Evolutionary conservation across 2,113 vertebrate species (phyloP).

Genomic region (Coturnix japonica): DNA sequence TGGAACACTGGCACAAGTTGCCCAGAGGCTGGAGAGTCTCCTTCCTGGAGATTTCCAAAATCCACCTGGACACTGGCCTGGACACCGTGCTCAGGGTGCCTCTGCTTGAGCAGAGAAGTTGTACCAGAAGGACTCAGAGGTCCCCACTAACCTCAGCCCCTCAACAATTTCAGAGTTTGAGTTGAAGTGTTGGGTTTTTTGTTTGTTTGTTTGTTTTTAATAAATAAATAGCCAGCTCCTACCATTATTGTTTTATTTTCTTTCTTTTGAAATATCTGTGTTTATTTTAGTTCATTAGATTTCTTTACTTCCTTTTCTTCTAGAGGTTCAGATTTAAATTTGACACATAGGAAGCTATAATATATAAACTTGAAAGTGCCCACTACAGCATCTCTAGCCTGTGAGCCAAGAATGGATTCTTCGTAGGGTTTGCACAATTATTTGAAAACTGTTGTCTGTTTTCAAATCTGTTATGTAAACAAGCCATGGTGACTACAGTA

Average conservation of each 20-base stretch:
- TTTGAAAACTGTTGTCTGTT: neutral
- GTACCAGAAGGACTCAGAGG: neutral
- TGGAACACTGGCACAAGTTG: no score
- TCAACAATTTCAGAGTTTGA: neutral
- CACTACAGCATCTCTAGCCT: neutral
- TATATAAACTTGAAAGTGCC: neutral
- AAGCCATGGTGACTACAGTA: neutral
- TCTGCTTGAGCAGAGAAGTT: fast-evolving
- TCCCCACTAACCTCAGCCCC: neutral
- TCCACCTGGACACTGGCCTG: no score
- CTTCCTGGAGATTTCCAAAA: no score
- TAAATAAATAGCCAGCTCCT: no score
- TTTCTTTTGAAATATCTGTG: neutral
- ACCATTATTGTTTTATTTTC: neutral
- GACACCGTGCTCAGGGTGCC: neutral
- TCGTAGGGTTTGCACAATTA: neutral
- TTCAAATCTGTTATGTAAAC: neutral
- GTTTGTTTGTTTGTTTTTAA: neutral
- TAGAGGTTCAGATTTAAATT: neutral
- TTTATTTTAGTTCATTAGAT: neutral
- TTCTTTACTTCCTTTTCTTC: slow-evolving; percentile 1
- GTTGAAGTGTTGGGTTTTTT: neutral
- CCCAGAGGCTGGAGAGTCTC: no score
- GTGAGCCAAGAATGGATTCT: neutral
- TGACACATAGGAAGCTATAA: neutral